Base-by-base conservation (phyloP, 2,113 vertebrate genomes). In the Istiophorus platypterus region DNA sequence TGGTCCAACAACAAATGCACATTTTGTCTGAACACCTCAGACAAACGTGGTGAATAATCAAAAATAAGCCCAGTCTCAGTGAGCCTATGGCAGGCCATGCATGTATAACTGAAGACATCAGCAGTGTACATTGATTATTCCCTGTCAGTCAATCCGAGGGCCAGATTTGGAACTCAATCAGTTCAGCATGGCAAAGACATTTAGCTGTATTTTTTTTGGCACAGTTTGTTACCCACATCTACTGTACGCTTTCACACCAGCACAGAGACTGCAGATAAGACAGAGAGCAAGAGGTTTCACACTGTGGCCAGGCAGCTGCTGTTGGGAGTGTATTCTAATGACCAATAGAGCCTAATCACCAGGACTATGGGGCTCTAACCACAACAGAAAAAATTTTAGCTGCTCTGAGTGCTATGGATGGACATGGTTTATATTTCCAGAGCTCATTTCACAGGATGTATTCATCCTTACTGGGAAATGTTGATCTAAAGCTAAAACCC, bases 21-120 rank as follows among this genome's bases (percentile, higher is more conserved):
- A 42, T 24, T 52, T n/a, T 52, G 52, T 4, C 18, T 47, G 24
- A 56, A 71, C 37, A 22, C 12, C 15, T 72, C 20, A 24, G 41
- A 61, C 1, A 3, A 54, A 47, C 14, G 51, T 24, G n/a, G 52
- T 26, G 52, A 54, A 26, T 14, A 34, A 68, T 34, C 11, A 52
- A 12, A 49, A 51, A 49, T 34, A 7, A 67, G 18, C 31, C 27
- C 42, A 52, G 45, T 12, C 12, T 34, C 3, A 34, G 10, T 15
- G 29, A 68, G 22, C 47, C 65, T 26, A 7, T 4, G 20, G n/a
- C 9, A 51, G 45, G 47, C 42, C 45, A 5, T 51, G 58, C 58
- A 74, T 63, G 57, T 49, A 20, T 51, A 49, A 51, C 58, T 49
- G 42, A 20, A 63, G 72, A 74, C 72, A 74, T 62, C 72, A 72